Conservation (phyloP, 2,888 invertebrate genomes). For the Polydrusus pterygomalis region DNA sequence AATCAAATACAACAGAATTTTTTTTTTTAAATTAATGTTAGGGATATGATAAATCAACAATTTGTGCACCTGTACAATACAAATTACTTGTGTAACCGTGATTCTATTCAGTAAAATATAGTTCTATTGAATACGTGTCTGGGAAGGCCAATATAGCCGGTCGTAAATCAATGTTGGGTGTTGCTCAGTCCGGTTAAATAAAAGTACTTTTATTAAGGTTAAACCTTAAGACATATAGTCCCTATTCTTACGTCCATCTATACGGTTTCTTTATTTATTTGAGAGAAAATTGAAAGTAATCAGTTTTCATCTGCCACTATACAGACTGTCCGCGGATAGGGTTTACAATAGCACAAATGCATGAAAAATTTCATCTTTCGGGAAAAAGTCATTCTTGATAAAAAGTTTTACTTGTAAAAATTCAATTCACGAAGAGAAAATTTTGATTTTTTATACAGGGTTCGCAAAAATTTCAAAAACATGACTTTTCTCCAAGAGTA, state of each 20-base stretch:
- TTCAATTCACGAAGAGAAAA: too few relatives aligned
- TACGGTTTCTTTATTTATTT: constrained; percentile 40
- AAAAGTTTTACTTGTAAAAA: too few relatives aligned
- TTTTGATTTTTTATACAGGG: too few relatives aligned
- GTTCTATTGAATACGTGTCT: constrained; percentile 53
- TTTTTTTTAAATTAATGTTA: background rate
- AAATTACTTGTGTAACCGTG: constrained; percentile 40
- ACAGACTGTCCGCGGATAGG: too few relatives aligned
- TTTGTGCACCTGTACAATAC: constrained; percentile 43
- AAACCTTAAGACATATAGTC: constrained; percentile 50
- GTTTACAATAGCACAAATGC: too few relatives aligned
- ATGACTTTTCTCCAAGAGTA: too few relatives aligned
- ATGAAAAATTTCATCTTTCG: too few relatives aligned
- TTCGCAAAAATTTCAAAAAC: too few relatives aligned
- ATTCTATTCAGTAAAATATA: constrained; percentile 43
- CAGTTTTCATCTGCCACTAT: constrained; percentile 16
- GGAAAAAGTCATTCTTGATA: too few relatives aligned
- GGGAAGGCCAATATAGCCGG: constrained; percentile 42
- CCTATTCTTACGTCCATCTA: constrained; percentile 32
- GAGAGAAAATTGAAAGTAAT: constrained; percentile 39
- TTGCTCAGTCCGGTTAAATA: constrained; percentile 39
- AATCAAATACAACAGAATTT: too few relatives aligned
- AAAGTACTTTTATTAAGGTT: constrained; percentile 49
- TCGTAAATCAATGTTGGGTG: constrained; percentile 50
- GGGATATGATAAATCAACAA: background rate